These are phyloP conservation scores for Sclerurus mexicanus DNA, from an alignment of 2,113 vertebrate genomes.

Conservation along the genomic window DNA sequence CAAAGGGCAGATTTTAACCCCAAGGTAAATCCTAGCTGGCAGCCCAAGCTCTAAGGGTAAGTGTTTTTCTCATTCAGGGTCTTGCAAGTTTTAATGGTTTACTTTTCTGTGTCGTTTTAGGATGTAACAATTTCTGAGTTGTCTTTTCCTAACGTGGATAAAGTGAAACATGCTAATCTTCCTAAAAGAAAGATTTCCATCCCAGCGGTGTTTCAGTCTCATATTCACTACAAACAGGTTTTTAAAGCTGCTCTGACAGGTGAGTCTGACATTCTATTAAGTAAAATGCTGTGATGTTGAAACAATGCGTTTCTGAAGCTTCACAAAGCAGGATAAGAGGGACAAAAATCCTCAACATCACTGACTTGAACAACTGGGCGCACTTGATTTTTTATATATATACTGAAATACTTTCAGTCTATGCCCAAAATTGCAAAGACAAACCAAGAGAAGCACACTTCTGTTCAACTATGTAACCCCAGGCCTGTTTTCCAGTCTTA, in stretches of 20 bases:
- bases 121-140: conserved; percentile 58
- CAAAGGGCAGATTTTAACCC: not conserved
- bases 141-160: conserved; percentile 65
- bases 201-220: conserved; percentile 71
- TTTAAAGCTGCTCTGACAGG: conserved; percentile 78
- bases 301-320: not conserved
- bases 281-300: not conserved
- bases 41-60: not conserved
- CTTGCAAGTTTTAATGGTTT: not conserved
- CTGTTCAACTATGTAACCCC: not conserved
- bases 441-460: not conserved
- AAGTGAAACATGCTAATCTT: conserved; percentile 22
- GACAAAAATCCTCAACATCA: too few species aligned
- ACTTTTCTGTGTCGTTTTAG: conserved; percentile 46
- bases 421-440: not conserved
- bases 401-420: not conserved
- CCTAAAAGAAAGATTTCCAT: conserved; percentile 71
- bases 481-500: not conserved
- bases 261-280: not conserved
- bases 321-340: not conserved
- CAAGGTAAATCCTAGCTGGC: not conserved
- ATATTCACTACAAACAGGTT: conserved; percentile 73
- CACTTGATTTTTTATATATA: not conserved
- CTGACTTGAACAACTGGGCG: not conserved
- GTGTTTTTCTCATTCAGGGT: not conserved